These are phyloP conservation scores for Athalia rosae DNA, from an alignment of 2,888 invertebrate species.

Conservation along the genomic window DNA sequence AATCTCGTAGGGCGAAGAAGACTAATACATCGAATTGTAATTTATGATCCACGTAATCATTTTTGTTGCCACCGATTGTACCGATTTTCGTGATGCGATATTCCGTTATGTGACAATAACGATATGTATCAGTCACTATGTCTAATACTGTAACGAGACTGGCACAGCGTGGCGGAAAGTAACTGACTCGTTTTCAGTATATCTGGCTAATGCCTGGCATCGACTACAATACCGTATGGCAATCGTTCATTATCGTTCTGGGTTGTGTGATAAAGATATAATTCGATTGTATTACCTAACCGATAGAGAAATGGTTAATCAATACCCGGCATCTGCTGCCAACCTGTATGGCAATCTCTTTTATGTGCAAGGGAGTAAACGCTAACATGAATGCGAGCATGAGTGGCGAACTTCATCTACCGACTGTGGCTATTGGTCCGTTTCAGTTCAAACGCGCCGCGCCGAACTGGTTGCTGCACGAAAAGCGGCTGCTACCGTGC, in stretches of 20 bases:
- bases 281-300: neutral
- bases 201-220: neutral
- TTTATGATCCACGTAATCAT: constrained; percentile 6
- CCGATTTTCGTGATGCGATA: neutral
- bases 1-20: constrained; percentile 1
- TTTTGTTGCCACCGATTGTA: neutral
- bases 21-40: constrained; percentile 14
- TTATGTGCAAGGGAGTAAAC: neutral
- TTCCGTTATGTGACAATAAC: neutral
- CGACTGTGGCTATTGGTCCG: constrained; percentile 7
- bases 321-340: constrained; percentile 17
- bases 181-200: neutral
- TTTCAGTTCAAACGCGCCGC: neutral
- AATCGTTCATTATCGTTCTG: constrained; percentile 7
- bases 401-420: constrained; percentile 3
- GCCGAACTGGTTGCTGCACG: neutral
- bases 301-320: constrained; percentile 9
- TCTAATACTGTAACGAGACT: constrained; percentile 6
- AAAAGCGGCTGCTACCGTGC: constrained; percentile 20
- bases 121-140: constrained; percentile 3
- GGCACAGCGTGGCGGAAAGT: neutral
- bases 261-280: neutral
- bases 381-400: neutral
- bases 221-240: constrained; percentile 8
- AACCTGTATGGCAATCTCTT: constrained; percentile 7